Percentiles rank a stretch among this genome's conserved stretches.
Evolutionary conservation across 1,140 invertebrate species (phyloP).

Genomic region (Lithobius niger): DNA sequence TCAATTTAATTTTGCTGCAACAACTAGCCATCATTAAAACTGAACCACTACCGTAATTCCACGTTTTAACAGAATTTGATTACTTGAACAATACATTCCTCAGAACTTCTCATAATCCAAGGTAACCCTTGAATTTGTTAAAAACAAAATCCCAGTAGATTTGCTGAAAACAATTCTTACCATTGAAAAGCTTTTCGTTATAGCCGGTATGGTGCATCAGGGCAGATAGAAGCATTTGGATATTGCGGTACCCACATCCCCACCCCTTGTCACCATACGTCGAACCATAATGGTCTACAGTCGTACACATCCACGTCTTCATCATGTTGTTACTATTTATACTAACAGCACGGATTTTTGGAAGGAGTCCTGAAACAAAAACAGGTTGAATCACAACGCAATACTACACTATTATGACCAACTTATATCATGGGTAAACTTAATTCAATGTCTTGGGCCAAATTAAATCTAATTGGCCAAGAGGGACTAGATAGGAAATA

Average conservation of each 20-base stretch:
- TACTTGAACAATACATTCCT: too few relatives aligned
- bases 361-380: constrained; percentile 46
- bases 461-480: neutral
- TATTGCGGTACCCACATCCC: constrained; percentile 82
- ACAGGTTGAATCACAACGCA: neutral
- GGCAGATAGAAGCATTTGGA: constrained; percentile 78
- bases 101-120: too few relatives aligned
- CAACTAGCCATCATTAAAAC: too few relatives aligned
- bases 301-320: constrained; percentile 55
- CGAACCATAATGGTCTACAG: constrained; percentile 69
- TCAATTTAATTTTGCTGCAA: too few relatives aligned
- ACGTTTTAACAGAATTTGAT: too few relatives aligned
- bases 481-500: too few relatives aligned
- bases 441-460: too few relatives aligned
- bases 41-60: too few relatives aligned
- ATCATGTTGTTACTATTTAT: constrained; percentile 49
- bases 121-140: too few relatives aligned
- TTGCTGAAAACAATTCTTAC: constrained; percentile 14
- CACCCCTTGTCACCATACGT: constrained; percentile 77
- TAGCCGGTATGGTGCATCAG: constrained; percentile 56
- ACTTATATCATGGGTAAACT: too few relatives aligned
- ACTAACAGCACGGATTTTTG: constrained; percentile 52
- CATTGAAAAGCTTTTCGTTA: constrained; percentile 46
- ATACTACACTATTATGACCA: neutral
- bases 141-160: too few relatives aligned